Evolutionary conservation across 2,888 invertebrate genomes (phyloP).

Genomic region (Anticlea derivata): DNA sequence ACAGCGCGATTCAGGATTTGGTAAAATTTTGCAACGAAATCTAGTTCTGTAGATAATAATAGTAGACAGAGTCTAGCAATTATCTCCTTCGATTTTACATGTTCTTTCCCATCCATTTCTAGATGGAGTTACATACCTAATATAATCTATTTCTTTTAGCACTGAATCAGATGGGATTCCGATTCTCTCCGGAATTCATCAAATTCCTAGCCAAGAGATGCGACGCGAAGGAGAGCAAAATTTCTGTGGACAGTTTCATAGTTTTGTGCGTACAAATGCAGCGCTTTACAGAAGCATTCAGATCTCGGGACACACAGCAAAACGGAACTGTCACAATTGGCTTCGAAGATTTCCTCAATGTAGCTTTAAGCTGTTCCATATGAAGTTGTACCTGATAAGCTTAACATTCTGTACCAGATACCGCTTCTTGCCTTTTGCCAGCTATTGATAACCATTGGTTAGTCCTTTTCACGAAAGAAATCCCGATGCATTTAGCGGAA

Average conservation of each 20-base stretch:
- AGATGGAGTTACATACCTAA: too few relatives aligned
- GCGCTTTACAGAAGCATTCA: constrained; percentile 94
- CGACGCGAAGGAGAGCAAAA: constrained; percentile 85
- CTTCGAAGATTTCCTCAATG: constrained; percentile 95
- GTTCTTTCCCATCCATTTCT: too few relatives aligned
- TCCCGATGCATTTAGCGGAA: too few relatives aligned
- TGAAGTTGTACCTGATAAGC: constrained; percentile 41
- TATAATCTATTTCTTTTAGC: too few relatives aligned
- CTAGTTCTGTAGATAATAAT: too few relatives aligned
- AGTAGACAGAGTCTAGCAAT: too few relatives aligned
- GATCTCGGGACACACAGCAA: constrained; percentile 89
- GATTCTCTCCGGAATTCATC: constrained; percentile 91
- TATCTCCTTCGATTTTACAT: too few relatives aligned
- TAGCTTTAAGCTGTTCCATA: constrained; percentile 90
- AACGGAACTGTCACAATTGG: constrained; percentile 92
- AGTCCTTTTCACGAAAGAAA: too few relatives aligned
- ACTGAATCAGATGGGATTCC: constrained; percentile 94
- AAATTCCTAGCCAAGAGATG: constrained; percentile 88
- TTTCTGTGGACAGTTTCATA: constrained; percentile 94
- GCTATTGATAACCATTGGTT: too few relatives aligned
- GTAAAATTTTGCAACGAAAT: too few relatives aligned
- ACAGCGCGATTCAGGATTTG: too few relatives aligned
- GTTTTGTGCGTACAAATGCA: constrained; percentile 95
- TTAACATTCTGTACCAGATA: constrained; percentile 12
- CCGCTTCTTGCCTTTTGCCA: background rate